Evolutionary conservation across 2,888 invertebrate species (phyloP).

Genomic region (Eutolmus rufibarbis): DNA sequence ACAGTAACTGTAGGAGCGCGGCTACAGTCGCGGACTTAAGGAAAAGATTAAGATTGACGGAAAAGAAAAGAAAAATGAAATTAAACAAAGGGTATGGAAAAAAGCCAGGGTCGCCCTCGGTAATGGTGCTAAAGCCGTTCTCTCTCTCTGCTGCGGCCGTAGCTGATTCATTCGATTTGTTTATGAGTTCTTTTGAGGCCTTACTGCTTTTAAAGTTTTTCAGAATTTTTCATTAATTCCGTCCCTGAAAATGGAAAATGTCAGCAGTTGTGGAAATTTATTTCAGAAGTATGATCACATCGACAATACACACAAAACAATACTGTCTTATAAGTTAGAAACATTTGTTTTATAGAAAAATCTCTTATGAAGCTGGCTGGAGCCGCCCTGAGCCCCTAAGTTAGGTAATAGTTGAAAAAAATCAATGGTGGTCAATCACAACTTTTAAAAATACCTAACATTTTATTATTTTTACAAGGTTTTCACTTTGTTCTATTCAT

Average conservation of each 20-base stretch:
- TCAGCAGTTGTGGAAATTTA: background rate
- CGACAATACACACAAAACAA: background rate
- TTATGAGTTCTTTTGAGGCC: background rate
- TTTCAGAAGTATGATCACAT: background rate
- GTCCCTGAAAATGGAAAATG: background rate
- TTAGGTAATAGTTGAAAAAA: too few relatives aligned
- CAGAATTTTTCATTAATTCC: background rate
- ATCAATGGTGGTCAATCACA: too few relatives aligned
- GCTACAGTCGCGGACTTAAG: background rate
- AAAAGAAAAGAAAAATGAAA: background rate
- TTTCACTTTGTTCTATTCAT: too few relatives aligned
- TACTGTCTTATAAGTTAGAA: too few relatives aligned
- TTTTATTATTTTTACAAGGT: too few relatives aligned
- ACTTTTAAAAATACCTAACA: too few relatives aligned
- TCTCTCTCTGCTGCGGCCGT: background rate
- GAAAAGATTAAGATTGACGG: background rate
- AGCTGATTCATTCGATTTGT: background rate
- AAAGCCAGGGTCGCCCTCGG: background rate
- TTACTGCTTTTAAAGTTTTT: background rate
- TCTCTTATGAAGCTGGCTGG: too few relatives aligned
- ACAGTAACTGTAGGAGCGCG: background rate
- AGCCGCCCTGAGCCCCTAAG: too few relatives aligned
- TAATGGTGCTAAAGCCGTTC: background rate
- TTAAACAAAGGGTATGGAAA: background rate
- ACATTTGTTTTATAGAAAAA: too few relatives aligned